phyloP scores from a whole-genome alignment of 2,797 vertebrate species.

The Sebastes paucispinis region DNA sequence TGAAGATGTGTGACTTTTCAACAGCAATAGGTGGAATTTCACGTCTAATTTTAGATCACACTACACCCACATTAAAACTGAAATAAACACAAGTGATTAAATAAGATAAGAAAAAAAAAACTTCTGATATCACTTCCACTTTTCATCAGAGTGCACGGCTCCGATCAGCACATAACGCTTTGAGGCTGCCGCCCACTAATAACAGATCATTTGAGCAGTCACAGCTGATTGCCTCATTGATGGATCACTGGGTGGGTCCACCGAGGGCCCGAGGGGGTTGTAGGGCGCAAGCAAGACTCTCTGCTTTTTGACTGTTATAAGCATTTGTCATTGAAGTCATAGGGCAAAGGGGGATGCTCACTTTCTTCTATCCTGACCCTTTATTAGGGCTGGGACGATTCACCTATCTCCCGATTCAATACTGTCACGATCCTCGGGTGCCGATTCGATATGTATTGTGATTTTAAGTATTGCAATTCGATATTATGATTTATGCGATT shows the following conservation, averaged over 20 bases:
- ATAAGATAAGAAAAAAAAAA: not conserved
- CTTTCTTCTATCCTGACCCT: not conserved
- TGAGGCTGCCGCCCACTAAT: slow-evolving; percentile 72
- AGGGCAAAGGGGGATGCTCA: not conserved
- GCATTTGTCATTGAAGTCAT: not conserved
- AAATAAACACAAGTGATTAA: not conserved
- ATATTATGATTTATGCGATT: too few species aligned
- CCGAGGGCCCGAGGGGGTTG: slow-evolving; percentile 7
- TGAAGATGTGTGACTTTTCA: not conserved
- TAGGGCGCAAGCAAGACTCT: not conserved
- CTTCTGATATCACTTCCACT: slow-evolving; percentile 73
- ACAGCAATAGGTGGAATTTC: not conserved
- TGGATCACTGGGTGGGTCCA: slow-evolving; percentile 25
- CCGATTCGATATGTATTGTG: too few species aligned
- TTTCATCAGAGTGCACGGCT: slow-evolving; percentile 78
- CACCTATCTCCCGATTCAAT: too few species aligned
- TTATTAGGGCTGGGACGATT: too few species aligned
- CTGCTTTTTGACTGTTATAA: slow-evolving; percentile 27
- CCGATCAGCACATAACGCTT: slow-evolving; percentile 78
- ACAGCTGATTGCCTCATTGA: slow-evolving; percentile 39
- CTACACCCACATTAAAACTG: not conserved
- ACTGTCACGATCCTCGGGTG: too few species aligned
- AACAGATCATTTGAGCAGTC: slow-evolving; percentile 78
- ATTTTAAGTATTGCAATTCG: too few species aligned
- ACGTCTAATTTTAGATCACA: slow-evolving; percentile 12